Evolutionary conservation across 2,888 invertebrate genomes (phyloP).

Genomic region (Harpagoxenus sublaevis): DNA sequence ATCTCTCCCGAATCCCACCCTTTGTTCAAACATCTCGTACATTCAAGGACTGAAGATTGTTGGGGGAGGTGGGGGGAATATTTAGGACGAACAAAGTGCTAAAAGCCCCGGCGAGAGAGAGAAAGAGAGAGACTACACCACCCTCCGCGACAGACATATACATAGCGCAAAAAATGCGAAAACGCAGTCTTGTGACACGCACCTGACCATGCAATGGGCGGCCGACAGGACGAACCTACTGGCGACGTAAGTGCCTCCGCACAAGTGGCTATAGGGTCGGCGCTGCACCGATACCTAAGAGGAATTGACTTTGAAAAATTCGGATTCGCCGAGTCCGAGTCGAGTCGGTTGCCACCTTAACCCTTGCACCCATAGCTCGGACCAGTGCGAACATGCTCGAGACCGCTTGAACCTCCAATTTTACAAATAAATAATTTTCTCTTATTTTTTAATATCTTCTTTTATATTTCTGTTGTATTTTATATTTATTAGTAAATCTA

Average conservation of each 20-base stretch:
- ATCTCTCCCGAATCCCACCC: not conserved
- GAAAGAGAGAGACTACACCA: slow-evolving; percentile 42
- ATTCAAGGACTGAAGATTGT: slow-evolving; percentile 12
- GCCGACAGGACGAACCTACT: slow-evolving; percentile 81
- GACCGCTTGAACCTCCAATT: not conserved
- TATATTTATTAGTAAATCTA: not conserved
- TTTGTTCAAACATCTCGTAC: slow-evolving; percentile 8
- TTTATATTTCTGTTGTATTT: not conserved
- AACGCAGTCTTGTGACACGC: slow-evolving; percentile 68
- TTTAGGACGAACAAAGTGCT: slow-evolving; percentile 27
- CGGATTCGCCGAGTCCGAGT: slow-evolving; percentile 68
- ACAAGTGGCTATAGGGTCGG: slow-evolving; percentile 75
- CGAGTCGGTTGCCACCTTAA: slow-evolving; percentile 33
- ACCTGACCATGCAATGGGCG: slow-evolving; percentile 83
- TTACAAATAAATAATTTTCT: not conserved
- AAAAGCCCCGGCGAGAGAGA: slow-evolving; percentile 39
- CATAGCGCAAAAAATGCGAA: slow-evolving; percentile 44
- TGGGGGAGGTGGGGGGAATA: not conserved
- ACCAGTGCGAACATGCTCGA: not conserved
- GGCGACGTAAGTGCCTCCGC: slow-evolving; percentile 81
- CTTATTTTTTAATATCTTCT: too few relatives aligned
- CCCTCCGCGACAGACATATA: slow-evolving; percentile 31
- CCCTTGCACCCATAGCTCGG: not conserved
- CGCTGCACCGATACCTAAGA: slow-evolving; percentile 76
- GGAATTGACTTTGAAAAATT: slow-evolving; percentile 75